These are phyloP conservation scores for Gorsachius magnificus DNA, from an alignment of 2,797 vertebrate species.

Conservation along the genomic window DNA sequence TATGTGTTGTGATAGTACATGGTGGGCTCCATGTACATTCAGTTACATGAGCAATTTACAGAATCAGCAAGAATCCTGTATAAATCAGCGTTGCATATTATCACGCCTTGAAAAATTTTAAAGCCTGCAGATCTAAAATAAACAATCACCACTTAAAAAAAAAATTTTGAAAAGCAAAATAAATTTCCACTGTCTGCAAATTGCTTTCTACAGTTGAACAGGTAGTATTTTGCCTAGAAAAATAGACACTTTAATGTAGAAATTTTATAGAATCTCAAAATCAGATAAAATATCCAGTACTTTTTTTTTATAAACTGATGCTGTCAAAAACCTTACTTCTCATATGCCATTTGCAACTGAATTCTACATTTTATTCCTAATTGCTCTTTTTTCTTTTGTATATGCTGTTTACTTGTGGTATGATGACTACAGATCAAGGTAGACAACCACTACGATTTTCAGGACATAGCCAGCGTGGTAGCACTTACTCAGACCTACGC, in stretches of 20 bases:
- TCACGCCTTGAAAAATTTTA: neutral
- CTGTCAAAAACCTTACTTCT: neutral
- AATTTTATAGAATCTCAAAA: neutral
- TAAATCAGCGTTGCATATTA: neutral
- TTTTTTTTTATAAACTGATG: neutral
- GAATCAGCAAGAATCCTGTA: neutral
- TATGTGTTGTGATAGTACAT: neutral
- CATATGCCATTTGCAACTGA: neutral
- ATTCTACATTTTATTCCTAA: conserved; percentile 27
- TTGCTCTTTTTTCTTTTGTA: conserved; percentile 36
- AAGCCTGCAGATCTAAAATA: neutral
- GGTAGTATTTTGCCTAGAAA: neutral
- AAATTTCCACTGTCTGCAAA: neutral
- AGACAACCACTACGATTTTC: conserved; percentile 98
- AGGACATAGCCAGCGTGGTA: conserved; percentile 98
- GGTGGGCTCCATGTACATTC: neutral
- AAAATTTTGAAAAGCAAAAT: neutral
- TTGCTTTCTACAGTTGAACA: neutral
- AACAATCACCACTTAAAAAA: neutral
- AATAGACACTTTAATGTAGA: neutral
- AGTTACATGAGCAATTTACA: neutral
- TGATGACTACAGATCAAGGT: conserved; percentile 88
- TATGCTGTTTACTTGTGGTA: conserved; percentile 18
- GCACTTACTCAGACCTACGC: conserved; percentile 98
- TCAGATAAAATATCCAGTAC: neutral